These are phyloP conservation scores for Drosophila meridiana DNA, from an alignment of 2,888 invertebrate species.

Conservation along the genomic window DNA sequence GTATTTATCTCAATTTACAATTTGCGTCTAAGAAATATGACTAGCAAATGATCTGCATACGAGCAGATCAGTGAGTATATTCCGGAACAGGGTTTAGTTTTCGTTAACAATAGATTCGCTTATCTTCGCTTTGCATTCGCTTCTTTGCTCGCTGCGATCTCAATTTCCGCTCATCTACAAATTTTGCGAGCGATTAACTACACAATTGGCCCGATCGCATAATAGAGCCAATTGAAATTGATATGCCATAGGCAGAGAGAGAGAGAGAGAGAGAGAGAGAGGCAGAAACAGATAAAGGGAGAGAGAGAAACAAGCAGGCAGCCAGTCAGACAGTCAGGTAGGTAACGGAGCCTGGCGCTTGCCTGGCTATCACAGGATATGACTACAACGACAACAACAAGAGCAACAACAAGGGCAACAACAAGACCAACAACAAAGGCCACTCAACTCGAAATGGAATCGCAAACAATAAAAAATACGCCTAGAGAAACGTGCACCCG, in stretches of 20 bases:
- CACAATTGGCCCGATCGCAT: slow-evolving; percentile 46
- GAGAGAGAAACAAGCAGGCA: slow-evolving; percentile 5
- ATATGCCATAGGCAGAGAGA: slow-evolving; percentile 27
- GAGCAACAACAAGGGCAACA: neutral
- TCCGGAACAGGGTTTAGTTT: slow-evolving; percentile 1
- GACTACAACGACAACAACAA: slow-evolving; percentile 11
- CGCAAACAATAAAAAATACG: slow-evolving; percentile 24
- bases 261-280: slow-evolving; percentile 5
- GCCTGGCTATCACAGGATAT: slow-evolving; percentile 52
- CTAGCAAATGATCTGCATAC: neutral
- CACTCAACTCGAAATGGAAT: slow-evolving; percentile 25
- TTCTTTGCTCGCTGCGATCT: neutral
- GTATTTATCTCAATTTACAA: neutral
- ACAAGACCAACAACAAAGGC: slow-evolving; percentile 12
- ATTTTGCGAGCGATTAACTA: slow-evolving; percentile 11
- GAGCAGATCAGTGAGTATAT: too few relatives aligned
- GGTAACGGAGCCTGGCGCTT: slow-evolving; percentile 62
- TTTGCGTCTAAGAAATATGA: neutral
- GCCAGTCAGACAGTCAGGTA: slow-evolving; percentile 12
- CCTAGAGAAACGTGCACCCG: slow-evolving; percentile 2
- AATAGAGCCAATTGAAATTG: slow-evolving; percentile 59
- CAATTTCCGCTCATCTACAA: slow-evolving; percentile 22
- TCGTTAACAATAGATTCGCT: slow-evolving; percentile 3
- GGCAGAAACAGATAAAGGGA: neutral
- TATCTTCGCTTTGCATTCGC: neutral